A percentile compares a stretch with the other conserved stretches of the same genome.
Conservation (phyloP, 2,888 invertebrate species). For the Hedya salicella region DNA sequence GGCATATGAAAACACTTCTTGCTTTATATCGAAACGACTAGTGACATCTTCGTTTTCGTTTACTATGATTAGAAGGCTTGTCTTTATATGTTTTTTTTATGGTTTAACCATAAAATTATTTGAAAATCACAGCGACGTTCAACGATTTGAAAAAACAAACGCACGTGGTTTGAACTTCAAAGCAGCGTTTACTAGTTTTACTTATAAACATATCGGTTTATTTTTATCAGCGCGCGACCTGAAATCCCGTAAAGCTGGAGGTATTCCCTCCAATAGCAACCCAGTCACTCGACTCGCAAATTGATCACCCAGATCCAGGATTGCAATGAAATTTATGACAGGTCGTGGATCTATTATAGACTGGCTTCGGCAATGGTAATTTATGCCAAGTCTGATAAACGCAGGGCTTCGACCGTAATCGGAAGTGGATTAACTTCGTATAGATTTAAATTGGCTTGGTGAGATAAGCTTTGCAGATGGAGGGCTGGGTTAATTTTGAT, state of each 20-base stretch:
- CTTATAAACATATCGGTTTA: conserved; percentile 8
- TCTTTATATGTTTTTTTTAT: no score
- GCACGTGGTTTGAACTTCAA: not conserved
- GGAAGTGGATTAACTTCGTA: conserved; percentile 32
- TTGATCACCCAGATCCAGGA: conserved; percentile 81
- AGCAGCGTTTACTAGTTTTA: not conserved
- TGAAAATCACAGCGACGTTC: no score
- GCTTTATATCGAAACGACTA: no score
- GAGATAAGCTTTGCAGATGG: conserved; percentile 37
- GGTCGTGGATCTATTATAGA: conserved; percentile 80
- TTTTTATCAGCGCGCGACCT: not conserved
- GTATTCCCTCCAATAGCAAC: conserved; percentile 28
- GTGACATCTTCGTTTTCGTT: no score
- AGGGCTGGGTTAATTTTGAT: conserved; percentile 26
- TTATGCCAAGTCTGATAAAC: conserved; percentile 58
- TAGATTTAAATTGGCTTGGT: conserved; percentile 41
- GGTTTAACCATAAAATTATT: no score
- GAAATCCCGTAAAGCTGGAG: conserved; percentile 11
- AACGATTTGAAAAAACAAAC: not conserved
- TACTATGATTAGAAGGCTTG: no score
- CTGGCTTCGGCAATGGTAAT: conserved; percentile 63
- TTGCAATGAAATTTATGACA: conserved; percentile 83
- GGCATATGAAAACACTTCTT: no score
- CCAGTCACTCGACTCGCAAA: conserved; percentile 56
- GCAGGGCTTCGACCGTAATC: conserved; percentile 47